Base-by-base conservation (phyloP, 2,113 vertebrate genomes). In the Carassius gibelio region DNA sequence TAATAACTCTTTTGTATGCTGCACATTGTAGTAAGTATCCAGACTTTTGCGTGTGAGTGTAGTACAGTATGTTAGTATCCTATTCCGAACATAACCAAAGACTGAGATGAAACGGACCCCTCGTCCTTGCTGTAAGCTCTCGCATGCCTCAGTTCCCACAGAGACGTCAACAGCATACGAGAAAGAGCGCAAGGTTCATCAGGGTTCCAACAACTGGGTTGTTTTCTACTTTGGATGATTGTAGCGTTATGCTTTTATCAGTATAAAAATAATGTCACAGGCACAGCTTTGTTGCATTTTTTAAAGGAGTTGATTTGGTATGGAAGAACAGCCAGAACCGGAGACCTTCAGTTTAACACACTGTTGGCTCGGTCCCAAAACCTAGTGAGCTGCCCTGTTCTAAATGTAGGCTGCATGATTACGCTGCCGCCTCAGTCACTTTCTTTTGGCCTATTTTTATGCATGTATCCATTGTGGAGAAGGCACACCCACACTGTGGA, bases 121-220 rank as follows among this genome's bases (percentile, higher is more conserved):
- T 94, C 93, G 86, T 88, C 61, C 90, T 85, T 83, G 85, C 77
- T 36, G 69, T 42, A 15, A 2, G 9, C 69, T 42, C 2, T 50
- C 75, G n/a, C 42, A 19, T 21, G 89, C 93, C 87, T 94, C 93
- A 38, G 91, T 90, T 87, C 9, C 19, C 15, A 36, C 6, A 42
- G 59, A 82, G 87, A 89, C 93, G 57, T 94, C 94, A 94, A 85
- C 17, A 55, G 93, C 91, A n/a, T 69, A 75, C 72, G 69, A 59
- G 50, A 62, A 8, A 10, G 5, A 7, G 52, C 34, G 81, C 92
- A 86, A 90, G 88, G 85, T 89, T 94, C 92, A 92, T 85, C 4
- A 75, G 91, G 92, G 57, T 75, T 45, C 19, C 14, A 62, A 48
- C 36, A 19, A 48, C n/a, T 61, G 19, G 42, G 36, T 79, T n/a